phyloP scores from a whole-genome alignment of 1,140 invertebrate species.

The Rhizoglyphus robini region DNA sequence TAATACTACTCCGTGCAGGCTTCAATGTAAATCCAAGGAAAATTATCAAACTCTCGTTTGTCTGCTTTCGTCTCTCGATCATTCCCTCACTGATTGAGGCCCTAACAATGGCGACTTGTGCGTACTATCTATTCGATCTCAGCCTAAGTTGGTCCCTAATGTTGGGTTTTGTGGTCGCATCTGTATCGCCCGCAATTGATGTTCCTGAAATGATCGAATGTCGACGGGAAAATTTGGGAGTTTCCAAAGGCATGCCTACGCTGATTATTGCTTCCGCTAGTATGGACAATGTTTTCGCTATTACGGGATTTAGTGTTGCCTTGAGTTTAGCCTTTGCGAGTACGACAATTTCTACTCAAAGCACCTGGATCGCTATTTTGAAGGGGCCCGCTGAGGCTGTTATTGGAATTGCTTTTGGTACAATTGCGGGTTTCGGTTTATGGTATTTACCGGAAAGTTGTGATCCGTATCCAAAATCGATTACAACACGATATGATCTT shows the following conservation, averaged over 20 bases:
- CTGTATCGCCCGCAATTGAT: conserved; percentile 86
- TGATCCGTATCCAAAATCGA: not conserved
- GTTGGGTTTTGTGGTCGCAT: conserved; percentile 69
- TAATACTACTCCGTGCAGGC: conserved; percentile 82
- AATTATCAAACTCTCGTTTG: conserved; percentile 58
- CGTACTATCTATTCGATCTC: conserved; percentile 58
- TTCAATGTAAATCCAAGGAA: conserved; percentile 74
- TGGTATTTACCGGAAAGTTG: conserved; percentile 25
- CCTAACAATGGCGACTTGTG: conserved; percentile 47
- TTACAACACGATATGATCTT: not conserved
- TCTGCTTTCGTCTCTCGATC: conserved; percentile 65
- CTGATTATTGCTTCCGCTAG: conserved; percentile 84
- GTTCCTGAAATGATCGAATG: conserved; percentile 79
- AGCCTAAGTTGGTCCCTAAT: conserved; percentile 78
- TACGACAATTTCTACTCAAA: not conserved
- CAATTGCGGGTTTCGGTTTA: conserved; percentile 26
- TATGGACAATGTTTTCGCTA: conserved; percentile 65
- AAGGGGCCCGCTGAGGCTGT: conserved; percentile 34
- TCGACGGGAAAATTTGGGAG: conserved; percentile 66
- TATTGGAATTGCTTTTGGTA: conserved; percentile 30
- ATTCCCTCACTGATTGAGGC: conserved; percentile 71
- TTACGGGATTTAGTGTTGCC: conserved; percentile 73
- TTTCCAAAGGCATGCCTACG: conserved; percentile 85
- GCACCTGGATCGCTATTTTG: conserved; percentile 32
- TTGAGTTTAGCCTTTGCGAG: conserved; percentile 39